Percentiles rank a stretch among this genome's conserved stretches.
Conservation (phyloP, 1,140 invertebrate genomes). For the Conus betulinus region DNA sequence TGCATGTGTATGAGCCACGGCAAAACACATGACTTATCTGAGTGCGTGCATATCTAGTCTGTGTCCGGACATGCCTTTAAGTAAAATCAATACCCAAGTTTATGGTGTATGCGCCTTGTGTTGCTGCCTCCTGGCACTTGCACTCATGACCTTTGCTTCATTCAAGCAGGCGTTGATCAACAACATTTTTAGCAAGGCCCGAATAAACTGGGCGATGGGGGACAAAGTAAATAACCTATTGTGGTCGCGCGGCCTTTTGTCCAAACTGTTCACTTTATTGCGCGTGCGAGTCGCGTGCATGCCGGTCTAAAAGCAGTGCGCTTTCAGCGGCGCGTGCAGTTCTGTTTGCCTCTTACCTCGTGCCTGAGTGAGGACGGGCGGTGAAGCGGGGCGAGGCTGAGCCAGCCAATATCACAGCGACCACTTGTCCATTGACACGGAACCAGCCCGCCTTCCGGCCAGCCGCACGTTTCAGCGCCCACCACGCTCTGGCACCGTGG, state of each 20-base stretch:
- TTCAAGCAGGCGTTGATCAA: too few species aligned
- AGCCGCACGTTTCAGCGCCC: neutral
- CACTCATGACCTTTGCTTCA: too few species aligned
- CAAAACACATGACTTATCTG: too few species aligned
- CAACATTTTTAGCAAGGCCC: too few species aligned
- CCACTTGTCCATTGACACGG: neutral
- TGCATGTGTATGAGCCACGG: too few species aligned
- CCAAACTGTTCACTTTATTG: neutral
- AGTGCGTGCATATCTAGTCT: too few species aligned
- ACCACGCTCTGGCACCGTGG: neutral
- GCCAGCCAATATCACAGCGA: neutral
- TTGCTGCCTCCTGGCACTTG: too few species aligned
- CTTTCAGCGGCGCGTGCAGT: slow-evolving; percentile 6
- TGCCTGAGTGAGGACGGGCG: neutral
- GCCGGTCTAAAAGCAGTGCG: neutral
- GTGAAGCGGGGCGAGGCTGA: neutral
- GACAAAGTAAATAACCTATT: neutral
- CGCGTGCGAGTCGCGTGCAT: neutral
- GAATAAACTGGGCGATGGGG: too few species aligned
- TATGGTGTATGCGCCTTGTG: too few species aligned
- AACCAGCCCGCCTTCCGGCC: neutral
- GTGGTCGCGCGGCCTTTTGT: neutral
- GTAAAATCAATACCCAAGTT: too few species aligned
- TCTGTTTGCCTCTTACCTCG: neutral
- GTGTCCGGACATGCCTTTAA: too few species aligned